Base-by-base conservation (phyloP, 2,797 vertebrate species). In the Hirundo rustica region DNA sequence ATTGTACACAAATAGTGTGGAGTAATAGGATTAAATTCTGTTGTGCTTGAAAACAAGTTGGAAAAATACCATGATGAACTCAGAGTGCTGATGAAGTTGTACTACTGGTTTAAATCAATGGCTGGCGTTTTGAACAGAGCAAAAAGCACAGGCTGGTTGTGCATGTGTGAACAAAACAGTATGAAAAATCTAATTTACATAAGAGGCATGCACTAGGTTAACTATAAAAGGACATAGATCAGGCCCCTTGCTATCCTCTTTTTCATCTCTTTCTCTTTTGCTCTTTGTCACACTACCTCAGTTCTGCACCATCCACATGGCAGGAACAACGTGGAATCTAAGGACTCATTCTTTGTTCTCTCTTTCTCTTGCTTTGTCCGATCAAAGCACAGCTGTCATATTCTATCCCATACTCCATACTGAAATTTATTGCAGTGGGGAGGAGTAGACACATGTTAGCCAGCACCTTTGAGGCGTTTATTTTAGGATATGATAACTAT, bases 21-120 rank as follows among this genome's bases (percentile, higher is more conserved):
- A 96, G 78, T 73, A 96, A 95, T 76, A 92, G 26, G 34, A 97
- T 85, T 95, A 91, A 92, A 88, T 27, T 92, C 64, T 61, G 34
- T 74, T 87, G 79, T 55, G 60, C 25, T 81, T 93, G 26, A 91
- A 96, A 96, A 96, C 68, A 95, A 83, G 34, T 72, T 85, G 65
- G 58, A 89, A 91, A 97, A 90, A 90, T 47, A 68, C 19, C 79
- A n/a, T 9, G 38, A 92, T 89, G 77, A 91, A 88, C 23, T 65
- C 21, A 76, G 93, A 93, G 88, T 57, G n/a, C 44, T 92, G 21
- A 87, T 83, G 65, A 96, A 94, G 60, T n/a, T 61, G 25, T 72
- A 65, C 10, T 74, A 38, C 32, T 51, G 2, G 16, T 64, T 74
- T 88, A 81, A 90, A 92, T 86, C 72, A 93, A 50, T 73, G 34